Base-by-base conservation (phyloP, 2,113 vertebrate genomes). In the Smithornis capensis region DNA sequence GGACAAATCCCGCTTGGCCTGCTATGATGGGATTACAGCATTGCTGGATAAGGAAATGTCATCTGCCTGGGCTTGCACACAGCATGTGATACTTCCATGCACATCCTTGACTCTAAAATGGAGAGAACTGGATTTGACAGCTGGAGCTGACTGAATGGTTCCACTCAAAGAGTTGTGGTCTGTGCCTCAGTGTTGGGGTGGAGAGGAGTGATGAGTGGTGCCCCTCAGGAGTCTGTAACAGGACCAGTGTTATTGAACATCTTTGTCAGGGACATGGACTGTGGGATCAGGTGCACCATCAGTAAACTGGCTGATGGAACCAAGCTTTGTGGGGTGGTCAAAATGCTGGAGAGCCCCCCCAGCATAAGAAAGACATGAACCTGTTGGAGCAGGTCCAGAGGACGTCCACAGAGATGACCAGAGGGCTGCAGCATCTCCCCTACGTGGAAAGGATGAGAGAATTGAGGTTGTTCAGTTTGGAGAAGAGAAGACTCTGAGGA, bases 191-290 rank as follows among this genome's bases (percentile, higher is more conserved):
- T 40, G 47, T 24, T 28, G 5, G 16, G 23, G 19, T 53, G 38
- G 55, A 62, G 56, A 47, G 16, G 15, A 79, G 19, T 9, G 74
- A 38, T 0, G 5, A 38, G 23, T 7, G 47, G 23, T n/a, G 74
- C n/a, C 35, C n/a, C n/a, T 5, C 1, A 1, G 19, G 19, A 28
- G 4, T 45, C 40, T 62, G 74, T 47, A 70, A 29, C 11, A 19
- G 40, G 47, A 35, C 19, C 38, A n/a, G 55, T 2, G 9, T 40
- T 7, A 19, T 0, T 0, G 1, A 19, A n/a, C 24, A 17, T 6
- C 49, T 42, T 31, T 71, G 29, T 18, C 57, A 88, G 75, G 56
- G 65, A 31, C 40, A 55, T 7, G 4, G 64, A 16, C 64, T 70
- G 56, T 17, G 57, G 57, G 21, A 71, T n/a, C 35, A 64, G 75